Base-by-base conservation (phyloP, 2,113 vertebrate genomes). In the Notothenia rossii region DNA sequence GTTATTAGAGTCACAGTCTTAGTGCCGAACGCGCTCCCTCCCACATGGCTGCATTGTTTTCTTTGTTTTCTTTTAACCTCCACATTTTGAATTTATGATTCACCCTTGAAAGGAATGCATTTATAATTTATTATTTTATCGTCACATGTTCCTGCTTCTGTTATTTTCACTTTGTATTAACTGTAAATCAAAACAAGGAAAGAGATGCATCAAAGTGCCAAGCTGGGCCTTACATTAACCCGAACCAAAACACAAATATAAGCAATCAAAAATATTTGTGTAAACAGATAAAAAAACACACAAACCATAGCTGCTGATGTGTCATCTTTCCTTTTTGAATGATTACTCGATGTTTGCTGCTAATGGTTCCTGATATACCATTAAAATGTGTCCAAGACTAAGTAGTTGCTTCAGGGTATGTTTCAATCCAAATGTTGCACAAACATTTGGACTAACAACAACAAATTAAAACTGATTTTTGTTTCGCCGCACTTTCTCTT, bases 121-220 rank as follows among this genome's bases (percentile, higher is more conserved):
- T 79, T 17, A 77, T 80, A 85, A 83, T 81, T 55, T 46, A 84
- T 40, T 79, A 43, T 82, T 29, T 68, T 40, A 40, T 40, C 50
- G 22, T 59, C 15, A 22, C 29, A 15, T 71, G 61, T 79, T 46
- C 25, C 9, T 15, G 7, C 33, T 50, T 54, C 4, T 71, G 18
- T 70, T 6, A 6, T 7, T 40, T 68, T 66, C 51, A 10, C 69
- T 81, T 75, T 62, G 33, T 78, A 22, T 62, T 59, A 49, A 75
- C n/a, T 75, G 8, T 63, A 53, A 71, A 80, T 74, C 54, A 61
- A 63, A 88, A 79, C 56, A 49, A 40, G 20, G 56, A 14, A 55
- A 64, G 7, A 70, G 51, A 49, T 43, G 17, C 9, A 14, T 58
- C 40, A 13, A n/a, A 63, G 17, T 67, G n/a, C 2, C 62, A 33